Percentiles rank a stretch among this genome's conserved stretches.
Conservation (phyloP, 2,888 invertebrate species). For the Spilosoma lubricipeda region DNA sequence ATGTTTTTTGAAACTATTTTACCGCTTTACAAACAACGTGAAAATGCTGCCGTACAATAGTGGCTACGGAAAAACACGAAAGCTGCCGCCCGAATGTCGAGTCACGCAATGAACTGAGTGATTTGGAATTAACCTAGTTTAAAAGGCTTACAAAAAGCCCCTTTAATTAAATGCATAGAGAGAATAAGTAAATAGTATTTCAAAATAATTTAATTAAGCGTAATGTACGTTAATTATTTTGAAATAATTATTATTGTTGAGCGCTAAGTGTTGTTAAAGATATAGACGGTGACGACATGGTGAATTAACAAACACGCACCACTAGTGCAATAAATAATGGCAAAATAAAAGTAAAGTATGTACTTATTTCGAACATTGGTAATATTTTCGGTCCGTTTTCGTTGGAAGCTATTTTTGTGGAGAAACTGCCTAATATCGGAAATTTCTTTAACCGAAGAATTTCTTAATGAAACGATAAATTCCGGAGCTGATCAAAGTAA, state of each 20-base stretch:
- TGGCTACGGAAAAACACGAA: constrained; percentile 62
- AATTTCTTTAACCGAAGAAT: constrained; percentile 59
- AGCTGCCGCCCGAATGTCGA: constrained; percentile 58
- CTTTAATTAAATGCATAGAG: constrained; percentile 26
- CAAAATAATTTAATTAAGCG: constrained; percentile 28
- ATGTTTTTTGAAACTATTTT: constrained; percentile 65
- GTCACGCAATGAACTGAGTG: constrained; percentile 76
- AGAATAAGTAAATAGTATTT: constrained; percentile 15
- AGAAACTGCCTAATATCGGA: constrained; percentile 44
- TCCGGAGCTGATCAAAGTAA: constrained; percentile 59
- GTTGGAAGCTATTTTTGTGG: constrained; percentile 46
- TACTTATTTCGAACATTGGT: neutral
- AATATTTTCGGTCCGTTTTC: constrained; percentile 29
- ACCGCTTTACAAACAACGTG: constrained; percentile 60
- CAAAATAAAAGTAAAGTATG: constrained; percentile 21
- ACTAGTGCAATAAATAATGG: constrained; percentile 17
- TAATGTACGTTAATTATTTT: constrained; percentile 42
- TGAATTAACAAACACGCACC: constrained; percentile 41
- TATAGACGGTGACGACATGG: constrained; percentile 30
- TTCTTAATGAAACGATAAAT: constrained; percentile 66
- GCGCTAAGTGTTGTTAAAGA: constrained; percentile 43
- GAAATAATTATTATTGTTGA: constrained; percentile 41
- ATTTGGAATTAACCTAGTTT: constrained; percentile 71
- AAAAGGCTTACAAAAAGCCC: constrained; percentile 51
- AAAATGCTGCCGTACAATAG: constrained; percentile 50